Evolutionary conservation across 2,888 invertebrate species (phyloP).

Genomic region (Caenorhabditis doughertyi): DNA sequence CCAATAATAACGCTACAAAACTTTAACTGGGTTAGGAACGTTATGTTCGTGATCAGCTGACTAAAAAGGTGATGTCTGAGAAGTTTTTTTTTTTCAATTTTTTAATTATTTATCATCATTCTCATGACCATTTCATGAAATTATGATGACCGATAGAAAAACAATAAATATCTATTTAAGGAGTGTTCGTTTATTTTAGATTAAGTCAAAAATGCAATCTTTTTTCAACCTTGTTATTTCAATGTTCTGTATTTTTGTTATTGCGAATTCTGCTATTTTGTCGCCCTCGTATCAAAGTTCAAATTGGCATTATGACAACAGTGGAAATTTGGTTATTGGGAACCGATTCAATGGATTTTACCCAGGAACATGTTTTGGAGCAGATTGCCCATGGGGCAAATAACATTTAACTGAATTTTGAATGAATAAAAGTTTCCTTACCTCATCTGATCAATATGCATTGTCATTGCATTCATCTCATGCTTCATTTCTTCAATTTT

Average conservation of each 20-base stretch:
- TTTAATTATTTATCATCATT: no score
- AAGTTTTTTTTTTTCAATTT: no score
- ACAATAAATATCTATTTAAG: background rate
- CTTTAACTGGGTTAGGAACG: no score
- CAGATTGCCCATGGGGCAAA: constrained; percentile 49
- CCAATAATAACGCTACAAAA: no score
- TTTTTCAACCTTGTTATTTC: background rate
- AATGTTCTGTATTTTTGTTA: background rate
- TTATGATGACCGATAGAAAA: background rate
- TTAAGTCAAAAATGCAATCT: background rate
- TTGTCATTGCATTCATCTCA: constrained; percentile 70
- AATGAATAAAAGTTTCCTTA: constrained; percentile 3
- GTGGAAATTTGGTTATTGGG: constrained; percentile 55
- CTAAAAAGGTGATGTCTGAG: no score
- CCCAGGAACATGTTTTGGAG: constrained; percentile 50
- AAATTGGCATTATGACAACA: background rate
- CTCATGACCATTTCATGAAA: no score
- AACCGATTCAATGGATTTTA: constrained; percentile 60
- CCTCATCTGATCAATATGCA: constrained; percentile 69
- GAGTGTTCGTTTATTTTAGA: background rate
- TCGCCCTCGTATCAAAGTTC: background rate
- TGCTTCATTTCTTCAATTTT: constrained; percentile 69
- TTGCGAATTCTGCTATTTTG: background rate
- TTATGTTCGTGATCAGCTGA: no score
- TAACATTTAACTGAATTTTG: background rate